A percentile compares a stretch with the other conserved stretches of the same genome.
These are phyloP conservation scores for Elmis aenea DNA, from an alignment of 2,888 invertebrate species.

Conservation along the genomic window DNA sequence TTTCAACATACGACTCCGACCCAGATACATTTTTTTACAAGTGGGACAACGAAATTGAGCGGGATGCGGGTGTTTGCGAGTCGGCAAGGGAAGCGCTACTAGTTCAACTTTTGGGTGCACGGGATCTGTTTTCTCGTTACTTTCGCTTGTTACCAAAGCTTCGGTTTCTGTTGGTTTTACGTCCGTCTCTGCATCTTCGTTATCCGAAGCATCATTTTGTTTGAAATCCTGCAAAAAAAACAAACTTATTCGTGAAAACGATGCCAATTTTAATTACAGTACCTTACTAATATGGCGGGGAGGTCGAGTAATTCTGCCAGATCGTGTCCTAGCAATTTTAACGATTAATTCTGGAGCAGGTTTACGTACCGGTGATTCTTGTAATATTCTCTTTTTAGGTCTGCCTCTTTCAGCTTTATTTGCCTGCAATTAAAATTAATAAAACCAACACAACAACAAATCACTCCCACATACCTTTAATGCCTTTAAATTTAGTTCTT, in stretches of 20 bases:
- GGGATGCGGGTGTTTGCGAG: constrained; percentile 46
- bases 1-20: constrained; percentile 54
- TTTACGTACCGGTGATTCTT: constrained; percentile 11
- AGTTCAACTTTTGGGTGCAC: too few species aligned
- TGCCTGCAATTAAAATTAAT: constrained; percentile 23
- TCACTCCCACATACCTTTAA: too few species aligned
- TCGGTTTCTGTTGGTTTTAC: constrained; percentile 34
- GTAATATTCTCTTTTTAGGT: constrained; percentile 31
- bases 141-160: too few species aligned
- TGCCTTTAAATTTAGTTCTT: constrained; percentile 37
- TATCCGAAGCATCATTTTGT: constrained; percentile 32
- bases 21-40: constrained; percentile 62
- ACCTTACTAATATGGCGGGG: constrained; percentile 32
- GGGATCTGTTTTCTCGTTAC: too few species aligned
- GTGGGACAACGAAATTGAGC: constrained; percentile 56
- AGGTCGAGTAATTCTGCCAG: constrained; percentile 39
- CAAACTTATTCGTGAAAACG: constrained; percentile 6
- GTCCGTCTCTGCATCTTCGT: constrained; percentile 24
- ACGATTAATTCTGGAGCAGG: constrained; percentile 10
- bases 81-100: too few species aligned
- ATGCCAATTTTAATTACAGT: neutral
- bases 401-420: constrained; percentile 31
- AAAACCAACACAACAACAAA: constrained; percentile 3
- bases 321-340: constrained; percentile 36
- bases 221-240: constrained; percentile 33